Base-by-base conservation (phyloP, 2,797 vertebrate genomes). In the Percopsis omiscomaycus region DNA sequence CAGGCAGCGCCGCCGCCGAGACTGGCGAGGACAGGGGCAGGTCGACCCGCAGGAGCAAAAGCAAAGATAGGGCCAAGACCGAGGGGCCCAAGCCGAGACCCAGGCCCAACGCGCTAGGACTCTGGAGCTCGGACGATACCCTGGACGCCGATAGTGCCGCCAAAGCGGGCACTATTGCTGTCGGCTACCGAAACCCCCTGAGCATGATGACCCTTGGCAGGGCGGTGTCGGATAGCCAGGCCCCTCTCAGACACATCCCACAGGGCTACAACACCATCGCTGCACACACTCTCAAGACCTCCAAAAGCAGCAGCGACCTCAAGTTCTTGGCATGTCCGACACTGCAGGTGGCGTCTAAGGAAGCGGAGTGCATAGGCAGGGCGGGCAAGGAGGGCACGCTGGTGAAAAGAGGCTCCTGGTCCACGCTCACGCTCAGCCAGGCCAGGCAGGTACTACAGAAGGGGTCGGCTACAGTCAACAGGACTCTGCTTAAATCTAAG, bases 241-340 rank as follows among this genome's bases (percentile, higher is more conserved):
- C 95, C 0, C 77, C 92, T 83, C 78, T 84, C 64, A 94, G 95
- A 77, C 94, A 96, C 47, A 94, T 96, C 86, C 93, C 95, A 90
- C 96, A 98, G 45, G 95, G 95, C 86, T 99, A 98, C 87, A 95
- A 97, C 80, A 98, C 97, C 80, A 98, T 99, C 84, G 95, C 95
- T 2, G 93, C 95, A 81, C 96, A 97, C 81, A 93, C 96, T 82
- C 93, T 99, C 69, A 98, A 98, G 90, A 91, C 95, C 86, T 94
- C 96, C 81, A 98, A 98, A 92, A 98, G 96, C 94, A 98, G 92
- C 90, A 91, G 95, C 0, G 96, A 98, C 93, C 95, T 99, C 88
- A 97, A 95, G 87, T 92, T 91, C 59, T 88, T 87, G 29, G 88
- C 88, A 32, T 94, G 90, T 11, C 92, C 67, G 1, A 75, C 87